phyloP scores from a whole-genome alignment of 2,797 vertebrate genomes.

The Alectoris magna region DNA sequence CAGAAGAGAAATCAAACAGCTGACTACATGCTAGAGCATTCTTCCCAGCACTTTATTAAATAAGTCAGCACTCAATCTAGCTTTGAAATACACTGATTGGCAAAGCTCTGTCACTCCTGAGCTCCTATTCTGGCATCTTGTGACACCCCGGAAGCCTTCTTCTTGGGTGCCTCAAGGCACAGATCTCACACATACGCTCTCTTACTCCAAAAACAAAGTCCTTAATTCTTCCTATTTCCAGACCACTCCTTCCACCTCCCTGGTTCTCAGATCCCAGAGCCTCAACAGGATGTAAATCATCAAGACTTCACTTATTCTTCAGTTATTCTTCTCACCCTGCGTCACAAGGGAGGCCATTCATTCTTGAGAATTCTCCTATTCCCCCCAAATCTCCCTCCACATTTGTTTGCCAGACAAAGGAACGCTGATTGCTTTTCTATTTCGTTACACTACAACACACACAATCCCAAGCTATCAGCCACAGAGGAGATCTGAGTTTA shows the following conservation, averaged over 20 bases:
- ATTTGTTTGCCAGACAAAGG: slow-evolving; percentile 16
- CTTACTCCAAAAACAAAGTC: neutral
- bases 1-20: neutral
- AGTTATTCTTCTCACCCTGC: neutral
- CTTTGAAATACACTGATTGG: neutral
- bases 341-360: neutral
- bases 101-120: neutral
- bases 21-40: neutral
- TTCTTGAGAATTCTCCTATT: neutral
- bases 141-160: neutral
- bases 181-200: neutral
- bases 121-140: neutral
- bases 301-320: neutral
- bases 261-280: neutral
- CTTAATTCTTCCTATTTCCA: neutral
- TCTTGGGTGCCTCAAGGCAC: accelerated
- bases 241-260: neutral
- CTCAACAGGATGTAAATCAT: neutral
- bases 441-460: neutral
- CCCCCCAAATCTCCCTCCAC: neutral
- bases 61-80: neutral
- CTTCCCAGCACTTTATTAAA: neutral
- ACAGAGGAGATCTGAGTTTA: neutral
- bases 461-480: neutral
- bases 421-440: neutral